A percentile compares a stretch with the other conserved stretches of the same genome.
phyloP scores from a whole-genome alignment of 2,113 vertebrate species.

The Sebastes fasciatus region DNA sequence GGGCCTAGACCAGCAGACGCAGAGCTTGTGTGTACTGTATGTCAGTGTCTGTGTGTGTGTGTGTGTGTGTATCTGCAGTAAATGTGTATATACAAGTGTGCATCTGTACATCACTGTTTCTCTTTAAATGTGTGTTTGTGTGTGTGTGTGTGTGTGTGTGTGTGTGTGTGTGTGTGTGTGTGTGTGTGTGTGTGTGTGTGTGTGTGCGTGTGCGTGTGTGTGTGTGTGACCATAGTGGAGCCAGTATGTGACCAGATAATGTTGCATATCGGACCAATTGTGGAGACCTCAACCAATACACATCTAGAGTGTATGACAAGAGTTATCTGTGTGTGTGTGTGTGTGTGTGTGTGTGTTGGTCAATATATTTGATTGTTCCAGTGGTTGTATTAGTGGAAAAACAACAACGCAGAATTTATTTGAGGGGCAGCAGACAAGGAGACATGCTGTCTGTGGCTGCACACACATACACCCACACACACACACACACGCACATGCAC shows the following conservation, averaged over 20 bases:
- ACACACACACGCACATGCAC: too few species aligned
- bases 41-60: constrained; percentile 19
- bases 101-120: constrained; percentile 2
- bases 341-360: constrained; percentile 34
- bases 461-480: constrained; percentile 19
- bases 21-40: constrained; percentile 20
- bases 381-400: constrained; percentile 57
- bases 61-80: not conserved
- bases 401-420: constrained; percentile 64
- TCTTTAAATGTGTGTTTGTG: constrained; percentile 25
- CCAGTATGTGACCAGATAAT: constrained; percentile 65
- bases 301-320: constrained; percentile 56
- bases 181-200: constrained; percentile 12
- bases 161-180: constrained; percentile 20
- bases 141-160: not conserved
- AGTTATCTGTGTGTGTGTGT: constrained; percentile 27
- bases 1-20: constrained; percentile 64
- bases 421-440: constrained; percentile 59
- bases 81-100: not conserved
- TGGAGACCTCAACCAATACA: constrained; percentile 48
- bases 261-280: constrained; percentile 59
- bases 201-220: constrained; percentile 12
- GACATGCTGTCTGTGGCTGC: constrained; percentile 57
- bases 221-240: constrained; percentile 48
- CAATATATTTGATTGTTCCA: constrained; percentile 77